Percentiles rank a stretch among this genome's conserved stretches.
Evolutionary conservation across 2,888 invertebrate species (phyloP).

Genomic region (Griposia aprilina): DNA sequence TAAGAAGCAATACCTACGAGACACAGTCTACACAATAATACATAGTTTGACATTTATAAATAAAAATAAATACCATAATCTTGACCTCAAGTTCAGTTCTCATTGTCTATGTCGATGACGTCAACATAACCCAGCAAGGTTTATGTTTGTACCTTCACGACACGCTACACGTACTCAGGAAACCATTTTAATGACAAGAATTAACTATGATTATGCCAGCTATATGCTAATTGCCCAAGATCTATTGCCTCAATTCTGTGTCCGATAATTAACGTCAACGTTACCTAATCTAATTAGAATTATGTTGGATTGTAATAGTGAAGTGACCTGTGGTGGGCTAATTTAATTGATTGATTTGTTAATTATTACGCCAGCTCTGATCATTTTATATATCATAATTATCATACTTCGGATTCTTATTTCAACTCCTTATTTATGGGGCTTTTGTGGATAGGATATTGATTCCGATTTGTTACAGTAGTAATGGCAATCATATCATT

Average conservation of each 20-base stretch:
- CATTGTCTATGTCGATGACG: constrained; percentile 27
- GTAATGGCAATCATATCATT: too few relatives aligned
- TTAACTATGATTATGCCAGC: constrained; percentile 40
- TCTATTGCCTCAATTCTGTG: constrained; percentile 24
- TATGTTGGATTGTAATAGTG: constrained; percentile 8
- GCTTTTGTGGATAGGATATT: too few relatives aligned
- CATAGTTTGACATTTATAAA: constrained; percentile 1
- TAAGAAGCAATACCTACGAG: not conserved
- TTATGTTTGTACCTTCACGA: constrained; percentile 16
- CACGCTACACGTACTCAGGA: constrained; percentile 6
- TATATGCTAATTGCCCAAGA: constrained; percentile 46
- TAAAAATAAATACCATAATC: constrained; percentile 17
- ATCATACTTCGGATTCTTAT: too few relatives aligned
- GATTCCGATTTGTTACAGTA: too few relatives aligned
- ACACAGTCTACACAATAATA: not conserved
- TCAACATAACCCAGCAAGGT: constrained; percentile 5
- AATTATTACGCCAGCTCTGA: not conserved
- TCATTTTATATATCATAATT: not conserved
- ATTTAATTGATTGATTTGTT: constrained; percentile 22
- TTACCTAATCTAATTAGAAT: constrained; percentile 29
- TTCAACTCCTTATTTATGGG: too few relatives aligned
- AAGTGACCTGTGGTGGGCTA: not conserved
- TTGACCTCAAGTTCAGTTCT: constrained; percentile 40
- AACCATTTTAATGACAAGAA: constrained; percentile 33
- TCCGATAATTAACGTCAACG: constrained; percentile 25